Base-by-base conservation (phyloP, 1,140 invertebrate species). In the Wiebesia pumilae region DNA sequence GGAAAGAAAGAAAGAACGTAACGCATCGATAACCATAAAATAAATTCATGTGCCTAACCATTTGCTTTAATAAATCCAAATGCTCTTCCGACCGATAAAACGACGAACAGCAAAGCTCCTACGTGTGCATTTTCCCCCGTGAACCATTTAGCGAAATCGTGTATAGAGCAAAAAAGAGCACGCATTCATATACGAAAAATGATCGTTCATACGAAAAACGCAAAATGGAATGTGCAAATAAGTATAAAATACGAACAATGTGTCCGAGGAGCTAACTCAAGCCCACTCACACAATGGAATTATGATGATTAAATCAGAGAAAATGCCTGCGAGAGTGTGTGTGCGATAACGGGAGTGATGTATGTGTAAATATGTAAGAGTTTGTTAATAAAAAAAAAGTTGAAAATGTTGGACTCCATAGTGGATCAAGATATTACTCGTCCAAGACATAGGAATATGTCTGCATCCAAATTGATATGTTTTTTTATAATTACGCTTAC, bases 201-300 rank as follows among this genome's bases (percentile, higher is more conserved):
- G 79, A 78, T 84, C 77, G 80, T 38, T 84, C 84, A 79, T 85
- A 86, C 82, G 80, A 91, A 90, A 90, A 89, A 89, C 84, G 85
- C 87, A 88, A 84, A 88, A 89, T 90, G 89, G 89, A 92, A 93
- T 93, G 93, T 93, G 92, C 93, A 94, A 94, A 93, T 90, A 92
- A 91, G 92, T 93, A 94, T 93, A 92, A 93, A 93, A 94, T 93
- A 86, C 88, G 88, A 87, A 93, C 93, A 94, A 93, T 93, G 92
- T 93, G 91, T 90, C 90, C 91, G 90, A 87, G 91, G 90, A 90
- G 88, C 91, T 92, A 92, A 87, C 83, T 93, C 77, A 82, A 88
- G 83, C 47, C n/a, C 40, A 83, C 58, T 35, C 19, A 33, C 69
- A 67, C 87, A 58, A 77, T 79, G 79, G 78, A 71, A 75, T 33